Evolutionary conservation across 2,888 invertebrate genomes (phyloP), one percentile per base, ranked within the genome.

Genomic region (Lymantria dispar): DNA sequence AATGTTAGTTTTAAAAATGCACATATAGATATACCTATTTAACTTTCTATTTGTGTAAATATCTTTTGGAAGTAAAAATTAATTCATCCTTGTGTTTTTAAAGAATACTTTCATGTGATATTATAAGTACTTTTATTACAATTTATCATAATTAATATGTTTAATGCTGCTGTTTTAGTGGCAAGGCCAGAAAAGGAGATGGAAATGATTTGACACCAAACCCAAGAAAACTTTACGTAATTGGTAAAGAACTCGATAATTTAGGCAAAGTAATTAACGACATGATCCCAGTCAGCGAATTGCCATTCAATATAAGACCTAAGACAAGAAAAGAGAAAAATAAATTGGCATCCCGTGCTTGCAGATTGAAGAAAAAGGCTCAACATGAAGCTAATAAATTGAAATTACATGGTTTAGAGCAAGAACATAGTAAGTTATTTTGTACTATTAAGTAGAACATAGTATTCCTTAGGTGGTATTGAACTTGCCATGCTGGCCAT

Each of bases 301-400:
- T 98, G 68, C 98, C 98, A 40, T 96, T 97, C 78, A 96, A 96
- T 74, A 95, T 96, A 31, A 92, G 98, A 63, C 96, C 97, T 10
- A 97, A 97, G 80, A 97, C 98, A n/a, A 94, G 98, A 49, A 98
- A 98, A 84, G 99, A 99, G 84, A 99, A 99, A 82, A 99, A 99
- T 83, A 99, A 99, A 87, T 92, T 99, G 49, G 99, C 99, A 9
- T 99, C 99, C 0, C 94, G 99, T 57, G 99, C 98, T 33, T 99
- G 99, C 81, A 94, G 99, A 36, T 92, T 99, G 74, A 99, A 99
- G 93, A 99, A 99, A 87, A 99, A 99, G 89, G 99, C 99, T 5
- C 99, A 99, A 79, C 99, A 99, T 82, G 99, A 99, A 87, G 99
- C 99, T 1, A 99, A 99, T 80, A 99, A 99, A 89, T 94, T 99